These are phyloP conservation scores for Mimumesa dahlbomi DNA, from an alignment of 2,888 invertebrate species.

Conservation along the genomic window DNA sequence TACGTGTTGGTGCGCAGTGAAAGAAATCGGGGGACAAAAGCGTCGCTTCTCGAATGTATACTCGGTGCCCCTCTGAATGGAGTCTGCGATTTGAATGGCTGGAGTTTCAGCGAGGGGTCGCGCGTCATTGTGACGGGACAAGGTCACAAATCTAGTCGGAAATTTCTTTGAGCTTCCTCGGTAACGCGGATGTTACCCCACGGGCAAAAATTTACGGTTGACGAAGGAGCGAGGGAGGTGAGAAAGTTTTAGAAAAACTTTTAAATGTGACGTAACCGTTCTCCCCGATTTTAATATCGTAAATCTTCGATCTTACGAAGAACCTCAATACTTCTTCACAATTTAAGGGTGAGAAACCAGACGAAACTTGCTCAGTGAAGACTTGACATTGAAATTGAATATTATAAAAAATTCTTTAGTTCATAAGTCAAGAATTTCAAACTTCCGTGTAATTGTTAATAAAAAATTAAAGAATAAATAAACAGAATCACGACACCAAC, in stretches of 20 bases:
- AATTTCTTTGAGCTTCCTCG: conserved; percentile 72
- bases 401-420: neutral
- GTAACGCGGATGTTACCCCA: conserved; percentile 60
- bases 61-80: conserved; percentile 74
- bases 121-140: conserved; percentile 75
- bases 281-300: too few species aligned
- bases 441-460: neutral
- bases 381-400: too few species aligned
- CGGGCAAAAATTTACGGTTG: conserved; percentile 60
- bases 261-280: conserved; percentile 10
- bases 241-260: conserved; percentile 27
- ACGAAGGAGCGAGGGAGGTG: conserved; percentile 47
- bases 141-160: conserved; percentile 79
- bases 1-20: conserved; percentile 56
- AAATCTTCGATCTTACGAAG: too few species aligned
- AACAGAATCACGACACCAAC: conserved; percentile 53
- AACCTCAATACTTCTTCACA: neutral
- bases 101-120: conserved; percentile 74
- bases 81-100: conserved; percentile 78
- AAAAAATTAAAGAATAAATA: conserved; percentile 9
- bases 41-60: conserved; percentile 66
- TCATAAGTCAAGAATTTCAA: neutral
- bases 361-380: too few species aligned
- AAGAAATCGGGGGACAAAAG: conserved; percentile 74
- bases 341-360: neutral